These are phyloP conservation scores for Caenorhabditis tropicalis DNA, from an alignment of 1,140 invertebrate species.

Conservation along the genomic window DNA sequence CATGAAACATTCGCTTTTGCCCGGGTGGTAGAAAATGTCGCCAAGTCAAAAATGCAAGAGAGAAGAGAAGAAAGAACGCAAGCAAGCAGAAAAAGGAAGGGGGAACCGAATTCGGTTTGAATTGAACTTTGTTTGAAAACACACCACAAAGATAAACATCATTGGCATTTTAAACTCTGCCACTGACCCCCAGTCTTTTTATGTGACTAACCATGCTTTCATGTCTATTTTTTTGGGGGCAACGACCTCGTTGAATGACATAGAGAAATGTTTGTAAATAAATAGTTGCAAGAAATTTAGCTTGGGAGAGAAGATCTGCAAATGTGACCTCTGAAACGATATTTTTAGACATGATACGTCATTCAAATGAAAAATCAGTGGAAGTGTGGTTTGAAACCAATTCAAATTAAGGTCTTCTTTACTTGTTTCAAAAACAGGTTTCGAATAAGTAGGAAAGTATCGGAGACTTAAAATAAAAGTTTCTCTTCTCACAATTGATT, in stretches of 20 bases:
- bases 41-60: neutral
- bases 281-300: neutral
- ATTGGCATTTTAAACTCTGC: neutral
- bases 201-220: neutral
- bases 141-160: neutral
- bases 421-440: no score
- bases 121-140: neutral
- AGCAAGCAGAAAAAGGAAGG: neutral
- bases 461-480: no score
- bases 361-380: no score
- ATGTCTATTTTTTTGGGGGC: neutral
- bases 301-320: no score
- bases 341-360: no score
- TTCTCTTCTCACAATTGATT: no score
- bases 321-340: no score
- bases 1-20: conserved; percentile 3
- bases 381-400: no score
- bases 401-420: no score
- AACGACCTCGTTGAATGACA: neutral
- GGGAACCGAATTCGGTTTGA: neutral
- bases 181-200: neutral
- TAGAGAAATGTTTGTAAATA: neutral
- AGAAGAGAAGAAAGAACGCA: neutral
- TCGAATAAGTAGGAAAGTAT: no score
- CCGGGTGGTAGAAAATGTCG: neutral